A percentile compares a stretch with the other conserved stretches of the same genome.
phyloP scores from a whole-genome alignment of 2,888 invertebrate genomes.

The Halictus ligatus region DNA sequence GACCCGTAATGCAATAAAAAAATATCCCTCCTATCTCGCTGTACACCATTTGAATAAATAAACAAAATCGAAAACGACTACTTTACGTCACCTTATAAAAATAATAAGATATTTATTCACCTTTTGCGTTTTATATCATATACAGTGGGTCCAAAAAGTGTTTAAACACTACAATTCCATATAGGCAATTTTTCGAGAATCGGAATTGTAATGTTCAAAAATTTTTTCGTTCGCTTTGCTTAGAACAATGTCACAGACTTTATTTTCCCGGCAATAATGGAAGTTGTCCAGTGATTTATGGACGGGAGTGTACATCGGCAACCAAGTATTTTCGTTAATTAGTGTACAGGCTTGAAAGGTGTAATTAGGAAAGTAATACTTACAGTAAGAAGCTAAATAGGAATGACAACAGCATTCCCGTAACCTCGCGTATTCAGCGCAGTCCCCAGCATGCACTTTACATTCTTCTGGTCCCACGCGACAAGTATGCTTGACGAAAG shows the following conservation, averaged over 20 bases:
- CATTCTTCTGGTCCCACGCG: conserved; percentile 88
- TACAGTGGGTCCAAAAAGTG: background rate
- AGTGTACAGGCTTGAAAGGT: background rate
- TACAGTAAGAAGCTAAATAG: conserved; percentile 87
- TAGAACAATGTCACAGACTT: too few relatives aligned
- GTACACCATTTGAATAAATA: background rate
- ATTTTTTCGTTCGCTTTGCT: background rate
- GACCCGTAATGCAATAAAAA: background rate
- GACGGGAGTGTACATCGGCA: background rate
- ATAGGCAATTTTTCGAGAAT: too few relatives aligned
- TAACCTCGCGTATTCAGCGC: conserved; percentile 87
- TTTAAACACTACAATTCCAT: too few relatives aligned
- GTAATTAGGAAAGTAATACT: conserved; percentile 77
- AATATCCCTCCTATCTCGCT: background rate
- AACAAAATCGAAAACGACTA: too few relatives aligned
- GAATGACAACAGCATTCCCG: conserved; percentile 89
- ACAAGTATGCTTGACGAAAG: conserved; percentile 89
- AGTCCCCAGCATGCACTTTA: conserved; percentile 87
- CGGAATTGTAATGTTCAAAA: background rate
- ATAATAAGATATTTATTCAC: background rate
- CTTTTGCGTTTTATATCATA: background rate
- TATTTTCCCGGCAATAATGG: background rate
- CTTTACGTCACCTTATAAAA: background rate
- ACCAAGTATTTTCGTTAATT: conserved; percentile 5
- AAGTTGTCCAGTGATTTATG: background rate